phyloP scores from a whole-genome alignment of 2,888 invertebrate genomes.

The Elysia crispata region DNA sequence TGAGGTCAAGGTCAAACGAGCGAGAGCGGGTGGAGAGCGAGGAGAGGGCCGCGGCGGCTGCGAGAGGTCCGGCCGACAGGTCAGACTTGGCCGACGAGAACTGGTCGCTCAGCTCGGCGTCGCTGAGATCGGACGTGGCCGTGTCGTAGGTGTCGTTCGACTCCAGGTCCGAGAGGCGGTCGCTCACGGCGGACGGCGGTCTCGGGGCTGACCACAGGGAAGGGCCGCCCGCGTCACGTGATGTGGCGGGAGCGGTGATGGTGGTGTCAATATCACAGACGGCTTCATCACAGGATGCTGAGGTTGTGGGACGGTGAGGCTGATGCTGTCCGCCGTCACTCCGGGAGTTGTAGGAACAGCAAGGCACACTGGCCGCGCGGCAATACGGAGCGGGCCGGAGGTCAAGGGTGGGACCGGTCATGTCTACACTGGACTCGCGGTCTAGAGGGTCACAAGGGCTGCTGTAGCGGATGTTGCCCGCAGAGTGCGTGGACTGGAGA shows the following conservation, averaged over 20 bases:
- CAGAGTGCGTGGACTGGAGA: constrained; percentile 5
- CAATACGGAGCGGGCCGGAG: no score
- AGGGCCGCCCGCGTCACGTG: background rate
- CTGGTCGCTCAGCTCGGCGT: constrained; percentile 41
- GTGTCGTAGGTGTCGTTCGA: constrained; percentile 41
- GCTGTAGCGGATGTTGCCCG: constrained; percentile 2
- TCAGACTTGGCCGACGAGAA: constrained; percentile 46
- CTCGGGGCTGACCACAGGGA: background rate
- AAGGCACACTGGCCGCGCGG: no score
- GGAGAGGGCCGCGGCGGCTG: background rate
- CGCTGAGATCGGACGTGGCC: constrained; percentile 37
- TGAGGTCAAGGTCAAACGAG: constrained; percentile 6
- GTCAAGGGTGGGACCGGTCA: background rate
- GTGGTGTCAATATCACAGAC: background rate
- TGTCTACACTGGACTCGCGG: background rate
- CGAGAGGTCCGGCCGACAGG: background rate
- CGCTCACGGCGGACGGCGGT: constrained; percentile 9
- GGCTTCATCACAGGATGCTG: background rate
- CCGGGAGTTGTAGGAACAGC: background rate
- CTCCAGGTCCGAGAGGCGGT: constrained; percentile 30
- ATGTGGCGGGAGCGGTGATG: background rate
- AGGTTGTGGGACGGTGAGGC: background rate
- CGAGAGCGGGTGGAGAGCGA: constrained; percentile 17
- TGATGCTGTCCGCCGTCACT: background rate
- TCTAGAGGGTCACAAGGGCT: background rate